Percentiles rank a stretch among this genome's conserved stretches.
Evolutionary conservation across 2,797 vertebrate genomes (phyloP).

Genomic region (Mormyrops boulengeri): DNA sequence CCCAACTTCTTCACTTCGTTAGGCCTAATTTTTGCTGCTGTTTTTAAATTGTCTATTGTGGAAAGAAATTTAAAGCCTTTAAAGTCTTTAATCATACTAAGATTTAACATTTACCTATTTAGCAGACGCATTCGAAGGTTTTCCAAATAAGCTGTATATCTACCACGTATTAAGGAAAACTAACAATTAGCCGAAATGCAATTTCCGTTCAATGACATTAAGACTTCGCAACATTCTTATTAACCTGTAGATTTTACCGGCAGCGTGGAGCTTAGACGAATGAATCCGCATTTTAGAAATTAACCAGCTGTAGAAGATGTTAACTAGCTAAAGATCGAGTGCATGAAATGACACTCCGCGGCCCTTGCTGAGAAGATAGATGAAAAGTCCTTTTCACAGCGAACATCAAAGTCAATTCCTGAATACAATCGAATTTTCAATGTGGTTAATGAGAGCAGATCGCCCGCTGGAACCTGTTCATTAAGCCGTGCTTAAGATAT

Average conservation of each 20-base stretch:
- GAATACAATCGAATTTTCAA: neutral
- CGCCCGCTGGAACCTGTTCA: neutral
- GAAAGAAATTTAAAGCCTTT: slow-evolving; percentile 47
- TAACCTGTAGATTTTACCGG: neutral
- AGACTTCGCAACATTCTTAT: neutral
- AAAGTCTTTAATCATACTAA: slow-evolving; percentile 55
- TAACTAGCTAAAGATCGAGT: neutral
- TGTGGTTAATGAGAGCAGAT: neutral
- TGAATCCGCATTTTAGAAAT: neutral
- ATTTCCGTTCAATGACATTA: neutral
- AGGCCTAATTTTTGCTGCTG: slow-evolving; percentile 31
- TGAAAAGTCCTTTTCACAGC: neutral
- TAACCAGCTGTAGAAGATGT: neutral
- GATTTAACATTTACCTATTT: neutral
- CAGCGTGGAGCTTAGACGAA: neutral
- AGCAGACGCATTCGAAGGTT: neutral
- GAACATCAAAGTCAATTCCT: neutral
- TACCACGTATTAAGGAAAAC: neutral
- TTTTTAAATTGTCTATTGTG: slow-evolving; percentile 46
- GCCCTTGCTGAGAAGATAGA: neutral
- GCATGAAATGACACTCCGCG: neutral
- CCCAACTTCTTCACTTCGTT: neutral
- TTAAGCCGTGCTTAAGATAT: neutral
- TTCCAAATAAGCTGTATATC: neutral
- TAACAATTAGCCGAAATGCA: neutral